Percentiles rank a stretch among this genome's conserved stretches.
These are phyloP conservation scores for Linepithema humile DNA, from an alignment of 1,140 invertebrate genomes.

Conservation along the genomic window DNA sequence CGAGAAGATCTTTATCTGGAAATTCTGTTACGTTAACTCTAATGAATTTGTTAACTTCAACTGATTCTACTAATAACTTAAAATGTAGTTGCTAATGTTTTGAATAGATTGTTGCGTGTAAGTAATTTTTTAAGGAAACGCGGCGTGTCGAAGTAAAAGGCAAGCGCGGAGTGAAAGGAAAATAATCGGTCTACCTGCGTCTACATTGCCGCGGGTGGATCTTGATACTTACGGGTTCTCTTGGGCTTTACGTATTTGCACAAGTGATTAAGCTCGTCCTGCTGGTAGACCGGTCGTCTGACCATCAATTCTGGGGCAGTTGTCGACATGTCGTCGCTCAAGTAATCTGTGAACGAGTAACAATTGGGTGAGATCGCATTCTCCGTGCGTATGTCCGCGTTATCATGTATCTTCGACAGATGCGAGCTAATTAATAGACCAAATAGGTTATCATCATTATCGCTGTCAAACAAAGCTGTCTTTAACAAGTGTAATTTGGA, in stretches of 20 bases:
- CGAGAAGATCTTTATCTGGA: not conserved
- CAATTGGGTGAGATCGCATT: not conserved
- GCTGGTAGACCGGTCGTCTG: constrained; percentile 84
- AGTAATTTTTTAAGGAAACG: not conserved
- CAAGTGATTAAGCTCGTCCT: constrained; percentile 83
- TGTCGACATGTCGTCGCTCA: constrained; percentile 80
- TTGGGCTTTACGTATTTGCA: constrained; percentile 76
- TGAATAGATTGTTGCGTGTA: not conserved
- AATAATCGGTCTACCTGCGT: not conserved
- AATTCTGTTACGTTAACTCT: not conserved
- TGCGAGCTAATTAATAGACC: not conserved
- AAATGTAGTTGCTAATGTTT: not conserved
- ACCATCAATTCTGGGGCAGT: constrained; percentile 84
- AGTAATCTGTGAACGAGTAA: constrained; percentile 53
- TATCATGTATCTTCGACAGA: not conserved
- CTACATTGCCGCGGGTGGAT: not conserved
- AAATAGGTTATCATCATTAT: not conserved
- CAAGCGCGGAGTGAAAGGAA: not conserved
- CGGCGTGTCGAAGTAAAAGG: constrained; percentile 12
- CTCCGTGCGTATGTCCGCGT: not conserved
- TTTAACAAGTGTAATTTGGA: not conserved
- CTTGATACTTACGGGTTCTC: constrained; percentile 71
- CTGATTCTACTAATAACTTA: constrained; percentile 7
- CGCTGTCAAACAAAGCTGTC: not conserved
- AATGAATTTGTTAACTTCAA: constrained; percentile 17